Conservation (phyloP, 53 echinoderm and acorn worm genomes). For the Antedon mediterranea region DNA sequence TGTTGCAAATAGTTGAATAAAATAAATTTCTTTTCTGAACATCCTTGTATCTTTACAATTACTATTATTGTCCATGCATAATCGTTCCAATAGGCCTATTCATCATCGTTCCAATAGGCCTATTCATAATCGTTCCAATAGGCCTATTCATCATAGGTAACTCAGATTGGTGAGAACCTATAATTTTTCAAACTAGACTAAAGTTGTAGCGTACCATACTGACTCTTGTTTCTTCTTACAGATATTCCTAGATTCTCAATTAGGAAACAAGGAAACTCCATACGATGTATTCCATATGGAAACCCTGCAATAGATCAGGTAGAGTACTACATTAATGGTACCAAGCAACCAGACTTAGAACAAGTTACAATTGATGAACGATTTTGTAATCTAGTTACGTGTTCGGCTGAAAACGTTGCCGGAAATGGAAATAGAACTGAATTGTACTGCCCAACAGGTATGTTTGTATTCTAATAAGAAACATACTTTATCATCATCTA, state of each 20-base stretch:
- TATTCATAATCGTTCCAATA: too few relatives aligned
- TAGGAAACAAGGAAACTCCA: not conserved
- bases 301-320: not conserved
- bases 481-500: too few relatives aligned
- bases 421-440: not conserved
- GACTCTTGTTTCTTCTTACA: not conserved
- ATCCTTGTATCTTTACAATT: too few relatives aligned
- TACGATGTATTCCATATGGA: not conserved
- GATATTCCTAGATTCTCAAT: not conserved
- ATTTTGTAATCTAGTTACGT: not conserved
- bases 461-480: not conserved
- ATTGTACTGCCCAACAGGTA: not conserved
- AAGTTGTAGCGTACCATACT: too few relatives aligned
- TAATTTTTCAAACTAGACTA: too few relatives aligned
- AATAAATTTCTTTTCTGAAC: too few relatives aligned
- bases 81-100: too few relatives aligned
- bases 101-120: too few relatives aligned
- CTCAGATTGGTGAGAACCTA: too few relatives aligned
- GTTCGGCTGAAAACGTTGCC: not conserved
- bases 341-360: not conserved
- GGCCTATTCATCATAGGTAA: too few relatives aligned
- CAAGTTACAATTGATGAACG: not conserved
- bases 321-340: not conserved
- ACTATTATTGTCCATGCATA: too few relatives aligned
- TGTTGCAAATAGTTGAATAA: too few relatives aligned